Percentiles rank a stretch among this genome's conserved stretches.
Evolutionary conservation across 2,797 vertebrate species (phyloP).

Genomic region (Spheniscus humboldti): DNA sequence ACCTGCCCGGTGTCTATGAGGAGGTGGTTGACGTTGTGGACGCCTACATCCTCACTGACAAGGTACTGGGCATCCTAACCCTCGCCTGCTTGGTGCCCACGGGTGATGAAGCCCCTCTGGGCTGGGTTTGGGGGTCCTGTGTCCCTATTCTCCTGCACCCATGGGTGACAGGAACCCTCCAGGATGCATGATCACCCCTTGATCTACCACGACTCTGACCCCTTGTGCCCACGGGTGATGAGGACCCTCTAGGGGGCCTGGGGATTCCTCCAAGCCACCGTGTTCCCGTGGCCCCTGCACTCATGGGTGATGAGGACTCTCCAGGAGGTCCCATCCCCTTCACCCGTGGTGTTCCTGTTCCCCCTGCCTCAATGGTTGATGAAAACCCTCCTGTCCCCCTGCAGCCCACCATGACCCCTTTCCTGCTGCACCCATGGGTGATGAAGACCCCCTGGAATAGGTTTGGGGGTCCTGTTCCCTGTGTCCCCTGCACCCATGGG

Average conservation of each 20-base stretch:
- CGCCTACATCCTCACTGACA: conserved; percentile 88
- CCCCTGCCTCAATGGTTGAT: not conserved
- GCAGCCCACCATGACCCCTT: not conserved
- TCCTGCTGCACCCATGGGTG: not conserved
- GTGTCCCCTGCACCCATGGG: too few relatives aligned
- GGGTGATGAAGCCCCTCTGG: not conserved
- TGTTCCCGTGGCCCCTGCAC: not conserved
- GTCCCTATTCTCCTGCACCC: too few relatives aligned
- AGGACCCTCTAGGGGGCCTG: not conserved
- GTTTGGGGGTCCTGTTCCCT: not conserved
- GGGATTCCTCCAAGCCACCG: not conserved
- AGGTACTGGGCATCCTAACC: conserved; percentile 69
- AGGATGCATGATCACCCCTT: not conserved
- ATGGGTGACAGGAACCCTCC: not conserved
- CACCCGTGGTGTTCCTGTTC: not conserved
- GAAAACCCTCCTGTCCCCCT: not conserved
- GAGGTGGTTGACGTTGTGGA: conserved; percentile 87
- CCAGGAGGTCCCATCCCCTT: not conserved
- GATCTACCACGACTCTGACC: not conserved
- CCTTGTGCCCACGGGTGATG: not conserved
- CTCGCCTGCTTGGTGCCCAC: not conserved
- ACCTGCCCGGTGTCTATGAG: conserved; percentile 87
- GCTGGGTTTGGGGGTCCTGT: not conserved
- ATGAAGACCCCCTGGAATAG: not conserved
- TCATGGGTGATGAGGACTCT: not conserved